Percentiles rank a stretch among this genome's conserved stretches.
These are phyloP conservation scores for Lophotis ruficrista DNA, from an alignment of 2,113 vertebrate species.

Conservation along the genomic window DNA sequence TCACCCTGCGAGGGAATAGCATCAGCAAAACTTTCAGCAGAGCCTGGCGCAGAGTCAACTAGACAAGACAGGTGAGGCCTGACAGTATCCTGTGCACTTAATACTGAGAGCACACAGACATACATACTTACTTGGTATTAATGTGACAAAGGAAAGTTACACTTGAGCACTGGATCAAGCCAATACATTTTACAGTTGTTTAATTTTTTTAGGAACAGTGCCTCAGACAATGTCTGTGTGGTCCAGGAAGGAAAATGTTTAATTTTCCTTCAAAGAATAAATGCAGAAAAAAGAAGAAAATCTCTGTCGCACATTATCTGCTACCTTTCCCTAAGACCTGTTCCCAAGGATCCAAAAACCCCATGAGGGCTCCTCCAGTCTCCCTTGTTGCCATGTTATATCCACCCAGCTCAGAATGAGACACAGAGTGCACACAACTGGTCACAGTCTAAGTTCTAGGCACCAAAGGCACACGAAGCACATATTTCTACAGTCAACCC, in stretches of 20 bases:
- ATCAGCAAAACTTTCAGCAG: not conserved
- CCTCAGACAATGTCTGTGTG: not conserved
- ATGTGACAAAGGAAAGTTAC: not conserved
- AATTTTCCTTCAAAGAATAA: not conserved
- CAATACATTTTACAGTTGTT: not conserved
- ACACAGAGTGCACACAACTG: not conserved
- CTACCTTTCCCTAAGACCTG: not conserved
- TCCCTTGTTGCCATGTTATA: not conserved
- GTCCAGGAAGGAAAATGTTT: not conserved
- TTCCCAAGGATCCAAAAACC: not conserved
- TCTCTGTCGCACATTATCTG: not conserved
- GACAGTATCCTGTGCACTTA: not conserved
- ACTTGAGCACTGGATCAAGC: not conserved
- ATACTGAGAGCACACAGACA: not conserved
- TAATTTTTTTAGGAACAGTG: not conserved
- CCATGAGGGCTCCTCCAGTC: not conserved
- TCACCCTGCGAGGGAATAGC: not conserved
- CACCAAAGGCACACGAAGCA: not conserved
- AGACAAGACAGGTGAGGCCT: not conserved
- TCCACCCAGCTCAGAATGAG: not conserved
- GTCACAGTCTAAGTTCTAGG: not conserved
- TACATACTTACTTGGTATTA: not conserved
- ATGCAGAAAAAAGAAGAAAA: too few species aligned
- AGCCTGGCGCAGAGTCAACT: not conserved
- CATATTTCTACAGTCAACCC: not conserved